Percentiles rank a stretch among this genome's conserved stretches.
Conservation (phyloP, 2,888 invertebrate species). For the Hyles lineata region DNA sequence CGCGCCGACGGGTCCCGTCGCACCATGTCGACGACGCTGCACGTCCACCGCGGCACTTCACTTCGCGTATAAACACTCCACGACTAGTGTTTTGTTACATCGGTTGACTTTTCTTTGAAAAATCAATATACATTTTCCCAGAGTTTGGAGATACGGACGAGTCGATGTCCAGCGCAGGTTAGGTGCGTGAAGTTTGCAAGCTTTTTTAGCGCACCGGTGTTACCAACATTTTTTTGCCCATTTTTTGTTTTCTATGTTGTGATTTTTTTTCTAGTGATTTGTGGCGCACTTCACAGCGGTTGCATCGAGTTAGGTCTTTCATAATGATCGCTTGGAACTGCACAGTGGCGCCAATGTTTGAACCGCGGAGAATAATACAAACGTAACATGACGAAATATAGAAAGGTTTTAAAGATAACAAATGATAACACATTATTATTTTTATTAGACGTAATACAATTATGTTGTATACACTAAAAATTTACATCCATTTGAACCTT, state of each 20-base stretch:
- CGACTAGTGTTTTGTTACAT: constrained; percentile 85
- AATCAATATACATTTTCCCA: constrained; percentile 86
- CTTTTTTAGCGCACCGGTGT: constrained; percentile 86
- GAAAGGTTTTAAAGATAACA: not conserved
- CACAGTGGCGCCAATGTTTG: constrained; percentile 60
- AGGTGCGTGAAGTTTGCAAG: constrained; percentile 86
- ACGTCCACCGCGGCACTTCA: constrained; percentile 79
- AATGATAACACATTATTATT: not conserved
- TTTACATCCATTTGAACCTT: no score
- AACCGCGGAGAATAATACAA: not conserved
- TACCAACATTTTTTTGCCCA: constrained; percentile 85
- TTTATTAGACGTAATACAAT: not conserved
- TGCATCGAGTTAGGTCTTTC: constrained; percentile 68
- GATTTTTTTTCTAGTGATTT: constrained; percentile 81
- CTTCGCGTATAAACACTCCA: constrained; percentile 83
- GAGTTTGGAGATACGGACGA: constrained; percentile 83
- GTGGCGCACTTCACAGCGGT: constrained; percentile 72
- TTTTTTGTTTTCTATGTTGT: constrained; percentile 84
- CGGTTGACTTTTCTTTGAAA: constrained; percentile 85
- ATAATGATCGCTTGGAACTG: constrained; percentile 59
- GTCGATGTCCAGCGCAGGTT: constrained; percentile 86
- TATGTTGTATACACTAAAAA: not conserved
- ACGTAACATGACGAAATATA: not conserved
- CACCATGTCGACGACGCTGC: constrained; percentile 83
- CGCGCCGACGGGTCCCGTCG: constrained; percentile 80